Evolutionary conservation across 2,797 vertebrate species (phyloP), one percentile per base, ranked within the genome.

Genomic region (Centropyge bicolor): DNA sequence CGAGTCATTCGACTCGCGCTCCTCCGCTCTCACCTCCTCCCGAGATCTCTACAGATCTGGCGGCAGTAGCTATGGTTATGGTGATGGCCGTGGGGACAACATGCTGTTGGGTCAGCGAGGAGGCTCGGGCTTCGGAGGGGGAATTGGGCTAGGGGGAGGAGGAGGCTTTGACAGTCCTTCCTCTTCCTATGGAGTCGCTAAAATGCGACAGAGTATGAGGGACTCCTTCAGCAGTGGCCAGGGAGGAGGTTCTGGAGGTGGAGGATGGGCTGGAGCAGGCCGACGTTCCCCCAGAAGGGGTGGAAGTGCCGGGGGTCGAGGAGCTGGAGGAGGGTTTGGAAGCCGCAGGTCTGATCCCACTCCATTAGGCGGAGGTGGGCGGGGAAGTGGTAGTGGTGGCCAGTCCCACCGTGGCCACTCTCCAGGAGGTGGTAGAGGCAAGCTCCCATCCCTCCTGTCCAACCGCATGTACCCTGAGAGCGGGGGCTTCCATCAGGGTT

Each of bases 401-500:
- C 91, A 81, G 80, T 85, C 92, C 83, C 90, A 93, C 88, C 89
- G 85, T 20, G 96, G 93, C 92, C 93, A 93, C 89, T 95, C 94
- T 91, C 92, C 95, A 10, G 95, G 95, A 93, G 95, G 95, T 82
- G 95, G 95, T 84, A 95, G 97, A 92, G 97, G 97, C 89, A 96
- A 97, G 94, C 97, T 97, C 86, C 97, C 97, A 73, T 98, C 97
- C 83, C 97, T 98, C 92, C 96, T 98, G 94, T 96, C 96, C 92
- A 97, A 96, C 94, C 97, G 96, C 93, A 96, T 97, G 90, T 95
- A 97, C 93, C 96, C 97, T 6, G 97, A 98, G 84, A 95, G 95
- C 74, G 91, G 95, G 90, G 95, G 95, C 91, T 98, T 96, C 95
- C 96, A 96, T 80, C 92, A 93, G 86, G 92, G 92, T 79, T 88